Percentiles rank a stretch among this genome's conserved stretches.
Evolutionary conservation across 2,797 vertebrate species (phyloP).

Genomic region (Micrastur ruficollis): DNA sequence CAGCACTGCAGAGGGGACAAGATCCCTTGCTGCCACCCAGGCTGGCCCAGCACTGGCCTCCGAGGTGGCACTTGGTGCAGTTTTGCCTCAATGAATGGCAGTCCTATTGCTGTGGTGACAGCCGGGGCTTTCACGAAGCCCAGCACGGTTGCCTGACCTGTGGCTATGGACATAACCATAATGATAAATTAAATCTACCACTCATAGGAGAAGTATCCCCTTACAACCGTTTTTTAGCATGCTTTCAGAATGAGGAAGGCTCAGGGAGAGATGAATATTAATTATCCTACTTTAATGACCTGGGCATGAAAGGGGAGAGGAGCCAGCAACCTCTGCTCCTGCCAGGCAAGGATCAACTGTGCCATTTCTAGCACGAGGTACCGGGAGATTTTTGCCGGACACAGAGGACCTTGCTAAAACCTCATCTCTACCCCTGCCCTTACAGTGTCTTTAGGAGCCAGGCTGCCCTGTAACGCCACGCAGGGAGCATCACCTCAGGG

Average conservation of each 20-base stretch:
- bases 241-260: neutral
- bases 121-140: neutral
- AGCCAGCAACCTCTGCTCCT: neutral
- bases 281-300: neutral
- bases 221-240: neutral
- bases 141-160: neutral
- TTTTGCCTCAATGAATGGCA: fast-evolving
- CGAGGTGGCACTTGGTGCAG: neutral
- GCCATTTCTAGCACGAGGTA: neutral
- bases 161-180: neutral
- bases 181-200: neutral
- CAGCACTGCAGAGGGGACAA: neutral
- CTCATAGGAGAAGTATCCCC: neutral
- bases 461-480: neutral
- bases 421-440: neutral
- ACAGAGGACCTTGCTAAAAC: neutral
- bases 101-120: neutral
- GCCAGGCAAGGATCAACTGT: neutral
- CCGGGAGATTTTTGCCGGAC: neutral
- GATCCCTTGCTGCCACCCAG: neutral
- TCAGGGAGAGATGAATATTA: neutral
- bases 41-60: neutral
- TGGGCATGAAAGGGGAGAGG: neutral
- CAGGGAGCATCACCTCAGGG: neutral
- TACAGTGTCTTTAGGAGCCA: neutral